A percentile compares a stretch with the other conserved stretches of the same genome.
phyloP scores from a whole-genome alignment of 1,140 invertebrate genomes.

The Camponotus pennsylvanicus region DNA sequence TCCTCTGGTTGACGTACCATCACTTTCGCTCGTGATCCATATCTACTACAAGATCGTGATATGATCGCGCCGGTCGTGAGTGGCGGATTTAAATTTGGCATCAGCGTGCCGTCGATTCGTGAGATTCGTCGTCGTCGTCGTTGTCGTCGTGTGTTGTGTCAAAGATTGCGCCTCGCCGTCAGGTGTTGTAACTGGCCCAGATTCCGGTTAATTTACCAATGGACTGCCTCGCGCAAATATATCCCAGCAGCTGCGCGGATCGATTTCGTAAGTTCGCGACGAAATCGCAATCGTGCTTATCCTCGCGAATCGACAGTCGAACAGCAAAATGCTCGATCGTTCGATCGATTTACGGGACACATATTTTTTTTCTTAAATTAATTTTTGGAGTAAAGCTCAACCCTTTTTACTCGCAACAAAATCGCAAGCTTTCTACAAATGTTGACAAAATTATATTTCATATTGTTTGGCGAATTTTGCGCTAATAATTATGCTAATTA shows the following conservation, averaged over 20 bases:
- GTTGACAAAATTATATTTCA: not conserved
- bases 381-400: slow-evolving; percentile 29
- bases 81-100: slow-evolving; percentile 52
- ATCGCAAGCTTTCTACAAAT: not conserved
- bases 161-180: slow-evolving; percentile 56
- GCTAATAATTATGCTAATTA: not conserved
- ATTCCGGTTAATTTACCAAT: slow-evolving; percentile 82
- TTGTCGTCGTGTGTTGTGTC: slow-evolving; percentile 40
- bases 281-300: slow-evolving; percentile 41
- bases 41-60: slow-evolving; percentile 12
- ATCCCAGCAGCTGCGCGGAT: slow-evolving; percentile 73
- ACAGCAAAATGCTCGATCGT: not conserved
- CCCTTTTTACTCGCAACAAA: too few species aligned
- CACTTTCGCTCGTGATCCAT: slow-evolving; percentile 26
- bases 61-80: slow-evolving; percentile 6
- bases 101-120: slow-evolving; percentile 9
- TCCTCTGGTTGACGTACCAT: not conserved
- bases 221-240: slow-evolving; percentile 77
- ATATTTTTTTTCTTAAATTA: slow-evolving; percentile 24
- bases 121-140: slow-evolving; percentile 29
- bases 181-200: slow-evolving; percentile 82
- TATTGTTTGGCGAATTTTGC: slow-evolving; percentile 1
- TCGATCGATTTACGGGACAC: slow-evolving; percentile 4
- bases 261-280: slow-evolving; percentile 73
- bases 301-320: slow-evolving; percentile 55